phyloP scores from a whole-genome alignment of 2,888 invertebrate species.

The Ormyrus thymus region DNA sequence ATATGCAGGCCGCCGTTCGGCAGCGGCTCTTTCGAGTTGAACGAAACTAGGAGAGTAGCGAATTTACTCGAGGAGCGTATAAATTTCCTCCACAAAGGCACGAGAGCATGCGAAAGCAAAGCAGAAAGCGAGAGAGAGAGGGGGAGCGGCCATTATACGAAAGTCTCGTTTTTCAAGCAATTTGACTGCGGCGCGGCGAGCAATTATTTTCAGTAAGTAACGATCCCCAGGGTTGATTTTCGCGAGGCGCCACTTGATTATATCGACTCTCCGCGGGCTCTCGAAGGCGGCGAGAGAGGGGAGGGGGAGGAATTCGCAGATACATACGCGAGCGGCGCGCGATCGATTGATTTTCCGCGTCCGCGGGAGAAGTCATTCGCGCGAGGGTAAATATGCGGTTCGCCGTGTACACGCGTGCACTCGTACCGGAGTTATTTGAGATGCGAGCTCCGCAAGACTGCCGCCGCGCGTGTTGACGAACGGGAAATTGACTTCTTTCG shows the following conservation, averaged over 20 bases:
- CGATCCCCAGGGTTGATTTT: constrained; percentile 33
- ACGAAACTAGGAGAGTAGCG: constrained; percentile 34
- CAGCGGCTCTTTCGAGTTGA: background rate
- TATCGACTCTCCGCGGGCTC: background rate
- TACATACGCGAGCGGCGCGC: background rate
- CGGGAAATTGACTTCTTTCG: constrained; percentile 46
- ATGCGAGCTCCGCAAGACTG: background rate
- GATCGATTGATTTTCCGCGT: constrained; percentile 17
- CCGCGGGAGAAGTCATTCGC: constrained; percentile 22
- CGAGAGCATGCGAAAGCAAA: background rate
- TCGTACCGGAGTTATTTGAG: background rate
- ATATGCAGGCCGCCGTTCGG: background rate
- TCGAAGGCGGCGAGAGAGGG: background rate
- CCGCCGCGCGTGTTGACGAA: constrained; percentile 18
- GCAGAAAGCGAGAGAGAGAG: background rate
- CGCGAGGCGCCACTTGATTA: background rate
- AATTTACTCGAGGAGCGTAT: constrained; percentile 4
- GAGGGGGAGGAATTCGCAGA: background rate
- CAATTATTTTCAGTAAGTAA: constrained; percentile 17
- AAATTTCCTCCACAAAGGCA: constrained; percentile 10
- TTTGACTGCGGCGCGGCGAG: constrained; percentile 17
- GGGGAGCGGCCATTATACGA: constrained; percentile 19
- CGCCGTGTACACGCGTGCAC: background rate
- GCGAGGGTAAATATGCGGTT: constrained; percentile 9
- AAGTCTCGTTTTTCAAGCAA: constrained; percentile 21